Percentiles rank a stretch among this genome's conserved stretches.
These are phyloP conservation scores for Etheostoma spectabile DNA, from an alignment of 2,113 vertebrate genomes.

Conservation along the genomic window DNA sequence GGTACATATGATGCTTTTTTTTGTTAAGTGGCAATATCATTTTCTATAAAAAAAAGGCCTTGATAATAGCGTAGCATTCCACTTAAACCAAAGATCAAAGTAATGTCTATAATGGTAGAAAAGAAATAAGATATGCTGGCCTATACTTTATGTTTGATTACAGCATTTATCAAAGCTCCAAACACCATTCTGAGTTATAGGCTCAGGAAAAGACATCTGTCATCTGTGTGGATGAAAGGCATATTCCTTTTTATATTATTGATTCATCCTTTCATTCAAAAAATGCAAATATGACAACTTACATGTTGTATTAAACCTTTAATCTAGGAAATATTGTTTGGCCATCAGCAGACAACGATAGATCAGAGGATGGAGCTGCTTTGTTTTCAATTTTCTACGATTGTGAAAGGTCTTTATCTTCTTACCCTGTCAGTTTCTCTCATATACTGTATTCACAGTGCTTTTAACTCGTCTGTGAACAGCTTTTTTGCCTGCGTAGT, in stretches of 20 bases:
- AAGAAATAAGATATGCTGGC: background rate
- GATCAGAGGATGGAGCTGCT: slow-evolving; percentile 9
- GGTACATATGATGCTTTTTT: slow-evolving; percentile 19
- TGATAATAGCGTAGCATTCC: slow-evolving; percentile 18
- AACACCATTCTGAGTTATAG: slow-evolving; percentile 15
- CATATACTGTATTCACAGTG: background rate
- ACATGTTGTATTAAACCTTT: slow-evolving; percentile 21
- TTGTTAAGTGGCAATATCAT: slow-evolving; percentile 36
- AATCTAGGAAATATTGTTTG: slow-evolving; percentile 17
- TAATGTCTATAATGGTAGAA: slow-evolving; percentile 23
- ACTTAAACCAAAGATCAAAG: slow-evolving; percentile 56
- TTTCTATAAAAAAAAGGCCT: slow-evolving; percentile 16
- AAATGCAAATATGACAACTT: slow-evolving; percentile 40
- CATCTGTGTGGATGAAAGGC: slow-evolving; percentile 29
- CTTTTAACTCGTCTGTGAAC: slow-evolving; percentile 39
- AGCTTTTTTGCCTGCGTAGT: slow-evolving; percentile 35
- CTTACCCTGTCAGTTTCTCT: slow-evolving; percentile 1
- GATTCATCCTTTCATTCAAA: slow-evolving; percentile 17
- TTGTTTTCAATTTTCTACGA: slow-evolving; percentile 19
- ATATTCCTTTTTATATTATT: slow-evolving; percentile 7
- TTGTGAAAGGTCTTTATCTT: slow-evolving; percentile 21
- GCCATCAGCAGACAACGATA: background rate
- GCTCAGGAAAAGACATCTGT: slow-evolving; percentile 23
- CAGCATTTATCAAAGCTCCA: slow-evolving; percentile 49
- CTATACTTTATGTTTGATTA: slow-evolving; percentile 43